These are phyloP conservation scores for Merodon equestris DNA, from an alignment of 2,888 invertebrate genomes.

Conservation along the genomic window DNA sequence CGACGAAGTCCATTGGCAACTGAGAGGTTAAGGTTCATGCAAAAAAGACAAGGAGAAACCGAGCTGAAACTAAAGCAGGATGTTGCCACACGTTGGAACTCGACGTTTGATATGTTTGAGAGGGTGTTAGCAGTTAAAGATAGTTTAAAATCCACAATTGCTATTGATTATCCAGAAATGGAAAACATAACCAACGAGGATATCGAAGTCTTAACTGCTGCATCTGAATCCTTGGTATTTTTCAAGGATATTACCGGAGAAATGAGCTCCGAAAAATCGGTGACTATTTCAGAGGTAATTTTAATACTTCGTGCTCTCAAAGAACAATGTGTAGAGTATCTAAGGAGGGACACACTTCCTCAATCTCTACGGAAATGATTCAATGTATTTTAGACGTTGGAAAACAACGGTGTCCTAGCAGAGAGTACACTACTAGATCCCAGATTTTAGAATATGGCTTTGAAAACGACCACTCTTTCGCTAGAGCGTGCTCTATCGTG, in stretches of 20 bases:
- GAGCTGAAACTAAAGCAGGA: constrained; percentile 9
- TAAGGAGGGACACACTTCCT: neutral
- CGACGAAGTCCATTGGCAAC: no score
- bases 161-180: no score
- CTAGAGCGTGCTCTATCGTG: neutral
- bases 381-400: no score
- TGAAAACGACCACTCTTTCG: neutral
- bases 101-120: no score
- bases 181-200: no score
- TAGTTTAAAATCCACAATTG: neutral
- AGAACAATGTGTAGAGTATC: neutral
- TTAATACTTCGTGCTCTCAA: constrained; percentile 10
- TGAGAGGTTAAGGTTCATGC: no score
- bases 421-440: constrained; percentile 26
- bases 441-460: constrained; percentile 31
- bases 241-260: constrained; percentile 21
- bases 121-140: neutral
- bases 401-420: no score
- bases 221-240: no score
- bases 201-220: no score
- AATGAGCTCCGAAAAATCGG: constrained; percentile 16
- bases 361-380: constrained; percentile 1
- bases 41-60: constrained; percentile 6
- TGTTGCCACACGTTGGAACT: constrained; percentile 7
- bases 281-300: constrained; percentile 30